A percentile compares a stretch with the other conserved stretches of the same genome.
Conservation (phyloP, 2,113 vertebrate genomes). For the Urocynchramus pylzowi region DNA sequence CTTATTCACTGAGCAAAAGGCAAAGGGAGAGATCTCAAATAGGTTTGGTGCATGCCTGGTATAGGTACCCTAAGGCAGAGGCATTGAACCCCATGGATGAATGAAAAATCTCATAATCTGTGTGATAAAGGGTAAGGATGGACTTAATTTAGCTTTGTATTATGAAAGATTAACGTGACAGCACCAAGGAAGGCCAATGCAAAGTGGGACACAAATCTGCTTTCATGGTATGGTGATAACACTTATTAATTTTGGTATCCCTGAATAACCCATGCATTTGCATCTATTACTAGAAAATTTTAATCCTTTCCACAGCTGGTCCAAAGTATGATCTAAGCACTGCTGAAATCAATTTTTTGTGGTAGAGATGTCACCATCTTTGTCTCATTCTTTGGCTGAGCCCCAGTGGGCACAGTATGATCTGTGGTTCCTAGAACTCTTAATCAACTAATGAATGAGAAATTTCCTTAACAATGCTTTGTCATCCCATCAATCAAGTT, state of each 20-base stretch:
- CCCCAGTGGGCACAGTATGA: neutral
- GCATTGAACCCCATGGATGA: accelerated
- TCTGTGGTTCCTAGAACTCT: neutral
- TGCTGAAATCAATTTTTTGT: neutral
- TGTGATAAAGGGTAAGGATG: neutral
- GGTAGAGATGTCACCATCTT: neutral
- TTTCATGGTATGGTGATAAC: neutral
- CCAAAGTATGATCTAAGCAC: neutral
- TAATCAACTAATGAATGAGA: neutral
- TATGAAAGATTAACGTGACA: neutral
- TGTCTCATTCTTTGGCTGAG: neutral
- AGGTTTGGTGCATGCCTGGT: neutral
- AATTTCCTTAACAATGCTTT: neutral
- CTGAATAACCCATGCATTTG: neutral
- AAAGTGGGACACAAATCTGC: neutral
- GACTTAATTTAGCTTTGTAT: neutral
- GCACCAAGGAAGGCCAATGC: neutral
- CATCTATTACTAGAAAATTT: neutral
- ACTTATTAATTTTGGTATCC: neutral
- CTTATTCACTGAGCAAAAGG: accelerated
- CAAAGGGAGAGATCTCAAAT: neutral
- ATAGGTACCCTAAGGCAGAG: accelerated
- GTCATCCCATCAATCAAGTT: neutral
- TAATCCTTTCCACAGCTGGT: neutral
- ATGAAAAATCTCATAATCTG: neutral